Base-by-base conservation (phyloP, 1,140 invertebrate genomes). In the Neuroterus valhalla region DNA sequence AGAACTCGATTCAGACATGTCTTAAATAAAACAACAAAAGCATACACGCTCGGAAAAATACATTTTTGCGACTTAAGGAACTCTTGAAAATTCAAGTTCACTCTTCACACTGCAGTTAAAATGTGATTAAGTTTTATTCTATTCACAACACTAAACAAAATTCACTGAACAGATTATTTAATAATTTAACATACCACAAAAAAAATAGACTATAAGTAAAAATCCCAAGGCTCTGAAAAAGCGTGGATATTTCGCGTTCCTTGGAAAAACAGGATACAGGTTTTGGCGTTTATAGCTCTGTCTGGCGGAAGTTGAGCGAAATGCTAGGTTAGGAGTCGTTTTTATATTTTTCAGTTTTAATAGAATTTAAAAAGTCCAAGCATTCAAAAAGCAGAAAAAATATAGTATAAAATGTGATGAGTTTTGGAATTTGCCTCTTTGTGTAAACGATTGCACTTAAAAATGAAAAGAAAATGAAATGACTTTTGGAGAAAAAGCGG, bases 1-100 rank as follows among this genome's bases (percentile, higher is more conserved):
- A 26, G 68, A 70, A 50, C 50, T 70, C 26, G 45, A 48, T 48
- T 38, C 68, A n/a, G 68, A 70, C 68, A 70, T 70, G 31, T 38
- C 68, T 70, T 23, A 50, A 70, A 70, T 50, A 31, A 50, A 46
- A 70, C 42, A 48, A 45, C 23, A 70, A 62, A 62, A 31, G 55
- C 55, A 62, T 15, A 26, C 14, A 62, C 31, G 21, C 23, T 31
- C 12, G 31, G 15, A 26, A 62, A 31, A 62, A 62, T 15, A 31
- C 55, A 62, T 62, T 52, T 52, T 52, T 23, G 2, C 10, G 11
- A 1, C 45, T 46, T 12, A 11, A 19, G n/a, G 15, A 50, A 50
- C 48, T 1, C 12, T 50, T 19, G 17, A 21, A 21, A 50, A 21
- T 50, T 8, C 21, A 50, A 50, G 6, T 50, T 50, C 48, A 50